Percentiles rank a stretch among this genome's conserved stretches.
Conservation (phyloP, 2,797 vertebrate genomes). For the Chanos chanos region DNA sequence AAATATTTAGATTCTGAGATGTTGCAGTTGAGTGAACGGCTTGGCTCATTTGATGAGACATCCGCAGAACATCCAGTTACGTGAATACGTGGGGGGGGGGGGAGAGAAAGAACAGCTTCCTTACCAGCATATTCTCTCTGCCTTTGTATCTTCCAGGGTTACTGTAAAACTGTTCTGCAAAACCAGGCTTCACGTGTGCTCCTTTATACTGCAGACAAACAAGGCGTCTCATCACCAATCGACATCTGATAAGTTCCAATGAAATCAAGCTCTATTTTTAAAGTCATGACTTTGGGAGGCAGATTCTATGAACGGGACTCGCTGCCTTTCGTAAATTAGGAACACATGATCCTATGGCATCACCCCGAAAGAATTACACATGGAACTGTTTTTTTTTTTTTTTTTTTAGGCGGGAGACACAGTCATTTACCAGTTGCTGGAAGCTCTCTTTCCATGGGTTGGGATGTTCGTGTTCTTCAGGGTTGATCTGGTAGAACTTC, state of each 20-base stretch:
- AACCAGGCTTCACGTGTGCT: conserved; percentile 97
- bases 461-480: conserved; percentile 97
- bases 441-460: conserved; percentile 99
- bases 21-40: too few relatives aligned
- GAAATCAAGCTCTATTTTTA: neutral
- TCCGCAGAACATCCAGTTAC: too few relatives aligned
- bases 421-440: conserved; percentile 93
- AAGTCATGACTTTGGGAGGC: neutral
- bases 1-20: too few relatives aligned
- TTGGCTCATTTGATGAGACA: neutral
- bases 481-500: conserved; percentile 99
- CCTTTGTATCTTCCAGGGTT: conserved; percentile 98
- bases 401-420: neutral
- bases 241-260: neutral
- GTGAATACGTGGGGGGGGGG: neutral
- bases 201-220: conserved; percentile 91
- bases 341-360: conserved; percentile 10
- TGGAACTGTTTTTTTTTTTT: conserved; percentile 7
- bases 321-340: neutral
- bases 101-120: conserved; percentile 46
- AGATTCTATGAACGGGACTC: neutral
- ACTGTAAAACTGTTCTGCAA: conserved; percentile 99
- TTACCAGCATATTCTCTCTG: conserved; percentile 99
- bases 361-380: neutral
- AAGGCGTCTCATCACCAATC: neutral